Conservation (phyloP, 2,888 invertebrate genomes). For the Ephialtes manifestator region DNA sequence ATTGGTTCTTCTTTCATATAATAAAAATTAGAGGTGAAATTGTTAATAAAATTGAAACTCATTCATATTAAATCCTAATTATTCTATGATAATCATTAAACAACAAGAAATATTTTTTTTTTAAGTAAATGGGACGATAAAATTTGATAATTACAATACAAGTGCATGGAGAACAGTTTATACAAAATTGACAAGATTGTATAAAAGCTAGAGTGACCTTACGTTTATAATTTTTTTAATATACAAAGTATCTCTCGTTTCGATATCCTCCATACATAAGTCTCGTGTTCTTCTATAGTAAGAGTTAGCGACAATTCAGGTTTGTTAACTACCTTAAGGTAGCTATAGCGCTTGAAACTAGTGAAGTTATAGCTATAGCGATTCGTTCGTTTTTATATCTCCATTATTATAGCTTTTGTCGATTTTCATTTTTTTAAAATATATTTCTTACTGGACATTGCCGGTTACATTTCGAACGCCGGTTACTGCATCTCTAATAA, state of each 20-base stretch:
- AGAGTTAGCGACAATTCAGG: conserved; percentile 84
- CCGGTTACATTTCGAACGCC: too few species aligned
- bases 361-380: too few species aligned
- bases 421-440: too few species aligned
- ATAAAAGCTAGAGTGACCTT: background rate
- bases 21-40: background rate
- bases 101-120: too few species aligned
- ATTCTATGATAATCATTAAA: too few species aligned
- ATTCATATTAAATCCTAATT: background rate
- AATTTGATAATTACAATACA: too few species aligned
- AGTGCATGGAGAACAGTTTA: background rate
- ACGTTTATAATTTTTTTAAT: background rate
- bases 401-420: too few species aligned
- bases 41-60: background rate
- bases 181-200: background rate
- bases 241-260: conserved; percentile 45
- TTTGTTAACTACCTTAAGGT: conserved; percentile 79
- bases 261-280: conserved; percentile 46
- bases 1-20: conserved; percentile 24
- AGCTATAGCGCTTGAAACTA: too few species aligned
- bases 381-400: too few species aligned
- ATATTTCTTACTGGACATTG: too few species aligned
- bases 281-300: conserved; percentile 80
- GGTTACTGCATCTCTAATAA: too few species aligned
- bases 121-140: too few species aligned